A percentile compares a stretch with the other conserved stretches of the same genome.
Evolutionary conservation across 2,113 vertebrate species (phyloP).

Genomic region (Macaca fascicularis): T2T-MFA8v1.1 NC_088385.1:30974501-30975000

Average conservation of each 20-base stretch:
- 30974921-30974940: background rate
- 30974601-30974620: background rate
- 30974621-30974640: background rate
- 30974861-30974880: background rate
- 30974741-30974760: background rate
- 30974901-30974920: background rate
- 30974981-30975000: background rate
- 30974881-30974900: background rate
- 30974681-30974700: background rate
- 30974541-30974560: background rate
- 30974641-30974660: background rate
- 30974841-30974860: background rate
- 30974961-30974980: background rate
- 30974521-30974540: background rate
- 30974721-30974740: background rate
- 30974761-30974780: background rate
- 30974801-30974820: background rate
- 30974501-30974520: background rate
- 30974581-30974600: background rate
- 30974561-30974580: background rate
- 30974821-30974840: background rate
- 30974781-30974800: background rate
- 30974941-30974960: background rate
- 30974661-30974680: background rate
- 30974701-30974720: background rate